phyloP scores from a whole-genome alignment of 1,140 invertebrate genomes.

The Drosophila prosaltans region DNA sequence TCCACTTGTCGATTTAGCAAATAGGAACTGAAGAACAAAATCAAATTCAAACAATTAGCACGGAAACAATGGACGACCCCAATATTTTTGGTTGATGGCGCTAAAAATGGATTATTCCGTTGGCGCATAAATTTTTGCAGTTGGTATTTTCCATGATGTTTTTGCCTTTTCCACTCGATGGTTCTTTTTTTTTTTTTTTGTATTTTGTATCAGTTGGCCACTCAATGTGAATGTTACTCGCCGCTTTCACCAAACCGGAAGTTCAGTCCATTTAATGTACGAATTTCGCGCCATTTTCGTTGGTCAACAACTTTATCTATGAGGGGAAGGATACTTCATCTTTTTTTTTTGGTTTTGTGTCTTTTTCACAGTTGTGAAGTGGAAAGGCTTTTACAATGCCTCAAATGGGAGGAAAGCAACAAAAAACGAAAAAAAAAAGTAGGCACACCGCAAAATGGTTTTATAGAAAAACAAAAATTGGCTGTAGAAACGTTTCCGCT shows the following conservation, averaged over 20 bases:
- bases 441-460: slow-evolving; percentile 66
- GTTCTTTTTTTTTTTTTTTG: background rate
- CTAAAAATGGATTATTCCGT: slow-evolving; percentile 82
- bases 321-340: background rate
- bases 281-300: slow-evolving; percentile 75
- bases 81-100: slow-evolving; percentile 77
- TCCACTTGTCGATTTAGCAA: slow-evolving; percentile 39
- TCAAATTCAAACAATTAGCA: slow-evolving; percentile 81
- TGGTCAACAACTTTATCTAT: slow-evolving; percentile 59
- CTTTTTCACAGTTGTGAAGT: slow-evolving; percentile 13
- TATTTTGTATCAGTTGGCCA: slow-evolving; percentile 29
- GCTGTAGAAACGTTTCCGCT: slow-evolving; percentile 64
- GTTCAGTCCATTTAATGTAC: slow-evolving; percentile 80
- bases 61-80: slow-evolving; percentile 78
- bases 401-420: background rate
- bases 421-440: slow-evolving; percentile 30
- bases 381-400: slow-evolving; percentile 28
- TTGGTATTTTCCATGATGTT: slow-evolving; percentile 30
- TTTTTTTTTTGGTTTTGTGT: slow-evolving; percentile 8
- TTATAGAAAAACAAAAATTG: slow-evolving; percentile 40
- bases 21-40: slow-evolving; percentile 40
- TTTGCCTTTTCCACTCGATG: background rate
- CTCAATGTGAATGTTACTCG: slow-evolving; percentile 34
- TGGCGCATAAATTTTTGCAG: slow-evolving; percentile 74
- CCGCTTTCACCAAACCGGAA: slow-evolving; percentile 73